These are phyloP conservation scores for Perca flavescens DNA, from an alignment of 2,113 vertebrate genomes.

Conservation along the genomic window DNA sequence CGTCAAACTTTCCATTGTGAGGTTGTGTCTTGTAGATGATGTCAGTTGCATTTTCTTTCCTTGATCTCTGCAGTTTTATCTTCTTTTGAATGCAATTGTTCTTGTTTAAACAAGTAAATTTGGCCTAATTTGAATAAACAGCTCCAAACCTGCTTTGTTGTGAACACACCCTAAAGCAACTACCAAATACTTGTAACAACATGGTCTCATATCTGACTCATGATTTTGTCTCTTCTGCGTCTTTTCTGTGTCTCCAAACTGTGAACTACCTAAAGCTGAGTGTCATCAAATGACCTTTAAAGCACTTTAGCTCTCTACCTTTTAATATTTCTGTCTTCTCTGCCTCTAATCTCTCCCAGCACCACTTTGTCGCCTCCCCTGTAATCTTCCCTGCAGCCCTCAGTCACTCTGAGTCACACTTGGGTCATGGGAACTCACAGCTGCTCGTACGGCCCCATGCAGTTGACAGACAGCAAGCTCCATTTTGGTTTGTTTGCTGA, in stretches of 20 bases:
- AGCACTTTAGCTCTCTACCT: slow-evolving; percentile 23
- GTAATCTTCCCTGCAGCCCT: slow-evolving; percentile 56
- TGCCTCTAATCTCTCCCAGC: slow-evolving; percentile 54
- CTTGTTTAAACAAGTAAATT: neutral
- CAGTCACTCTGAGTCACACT: slow-evolving; percentile 49
- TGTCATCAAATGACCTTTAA: slow-evolving; percentile 12
- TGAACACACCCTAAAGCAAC: slow-evolving; percentile 5
- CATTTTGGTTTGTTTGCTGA: slow-evolving; percentile 65
- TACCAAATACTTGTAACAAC: slow-evolving; percentile 13
- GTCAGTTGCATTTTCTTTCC: neutral
- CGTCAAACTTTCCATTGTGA: neutral
- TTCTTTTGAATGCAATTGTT: neutral
- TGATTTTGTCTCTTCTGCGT: neutral
- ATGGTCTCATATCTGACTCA: slow-evolving; percentile 3
- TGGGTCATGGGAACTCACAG: slow-evolving; percentile 78
- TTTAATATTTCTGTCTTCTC: slow-evolving; percentile 23
- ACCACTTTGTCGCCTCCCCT: slow-evolving; percentile 44
- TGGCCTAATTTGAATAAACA: neutral
- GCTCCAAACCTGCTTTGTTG: slow-evolving; percentile 6
- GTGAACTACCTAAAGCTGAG: neutral
- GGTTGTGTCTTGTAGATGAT: neutral
- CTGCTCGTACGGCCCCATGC: slow-evolving; percentile 62
- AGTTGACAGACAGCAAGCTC: slow-evolving; percentile 50
- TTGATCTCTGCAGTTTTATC: too few relatives aligned
- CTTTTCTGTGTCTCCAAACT: neutral